Percentiles rank a stretch among this genome's conserved stretches.
These are phyloP conservation scores for Tapera naevia DNA, from an alignment of 2,797 vertebrate genomes.

Conservation along the genomic window DNA sequence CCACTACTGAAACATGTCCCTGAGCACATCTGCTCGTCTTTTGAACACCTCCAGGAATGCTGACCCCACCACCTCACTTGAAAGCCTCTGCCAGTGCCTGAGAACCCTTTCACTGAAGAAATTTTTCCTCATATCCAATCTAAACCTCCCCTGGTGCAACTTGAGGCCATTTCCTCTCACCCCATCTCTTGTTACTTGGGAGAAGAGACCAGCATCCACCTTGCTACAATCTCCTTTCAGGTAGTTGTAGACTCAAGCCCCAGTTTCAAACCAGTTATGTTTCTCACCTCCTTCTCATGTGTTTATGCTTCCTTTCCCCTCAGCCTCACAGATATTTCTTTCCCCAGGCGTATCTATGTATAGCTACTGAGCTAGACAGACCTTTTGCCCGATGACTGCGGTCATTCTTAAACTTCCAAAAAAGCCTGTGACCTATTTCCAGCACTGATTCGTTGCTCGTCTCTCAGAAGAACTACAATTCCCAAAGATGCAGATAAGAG, in stretches of 20 bases:
- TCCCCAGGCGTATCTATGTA: neutral
- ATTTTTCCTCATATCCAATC: no score
- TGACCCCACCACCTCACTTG: no score
- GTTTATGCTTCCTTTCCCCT: neutral
- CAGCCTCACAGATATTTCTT: neutral
- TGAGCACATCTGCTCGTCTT: no score
- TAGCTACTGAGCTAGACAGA: neutral
- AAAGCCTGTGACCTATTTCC: conserved; percentile 18
- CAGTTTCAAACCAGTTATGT: neutral
- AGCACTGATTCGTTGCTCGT: conserved; percentile 13
- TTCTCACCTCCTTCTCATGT: neutral
- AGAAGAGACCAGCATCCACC: no score
- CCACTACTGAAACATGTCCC: no score
- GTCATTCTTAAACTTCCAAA: conserved; percentile 34
- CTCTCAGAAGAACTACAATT: neutral
- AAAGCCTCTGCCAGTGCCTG: no score
- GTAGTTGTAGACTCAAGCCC: neutral
- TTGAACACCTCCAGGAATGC: no score
- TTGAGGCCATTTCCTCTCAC: no score
- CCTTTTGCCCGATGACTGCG: conserved; percentile 15
- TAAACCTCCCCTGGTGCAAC: no score
- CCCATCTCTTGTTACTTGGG: no score
- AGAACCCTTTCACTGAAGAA: no score
- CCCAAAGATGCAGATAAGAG: conserved; percentile 40
- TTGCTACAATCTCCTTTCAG: no score